Conservation (phyloP, 1,140 invertebrate species). For the Drosophila ercepeae region DNA sequence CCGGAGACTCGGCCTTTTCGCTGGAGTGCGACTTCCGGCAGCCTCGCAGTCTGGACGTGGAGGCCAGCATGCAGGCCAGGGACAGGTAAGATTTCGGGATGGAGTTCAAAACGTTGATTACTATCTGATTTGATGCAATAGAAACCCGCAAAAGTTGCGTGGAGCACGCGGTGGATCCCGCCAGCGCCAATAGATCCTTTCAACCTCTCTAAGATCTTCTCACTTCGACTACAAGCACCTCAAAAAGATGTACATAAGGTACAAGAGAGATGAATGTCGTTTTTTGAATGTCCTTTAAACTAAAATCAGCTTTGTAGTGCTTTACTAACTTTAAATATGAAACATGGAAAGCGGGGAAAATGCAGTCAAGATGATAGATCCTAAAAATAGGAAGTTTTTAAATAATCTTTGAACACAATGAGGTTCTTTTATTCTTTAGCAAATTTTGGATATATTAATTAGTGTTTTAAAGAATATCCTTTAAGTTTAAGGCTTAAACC, state of each 20-base stretch:
- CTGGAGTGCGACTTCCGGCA: constrained; percentile 86
- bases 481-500: no score
- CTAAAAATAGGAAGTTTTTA: neutral
- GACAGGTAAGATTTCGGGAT: constrained; percentile 76
- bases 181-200: constrained; percentile 72
- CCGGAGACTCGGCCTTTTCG: constrained; percentile 87
- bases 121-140: constrained; percentile 58
- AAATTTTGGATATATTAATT: no score
- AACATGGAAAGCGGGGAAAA: neutral
- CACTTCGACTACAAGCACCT: constrained; percentile 59
- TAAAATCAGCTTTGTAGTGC: constrained; percentile 40
- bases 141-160: constrained; percentile 83
- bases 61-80: constrained; percentile 84
- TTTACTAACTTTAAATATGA: constrained; percentile 48
- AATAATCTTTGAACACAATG: neutral
- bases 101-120: constrained; percentile 32
- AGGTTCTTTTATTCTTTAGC: no score
- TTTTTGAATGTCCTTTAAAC: constrained; percentile 20
- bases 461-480: no score
- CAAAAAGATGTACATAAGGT: constrained; percentile 78
- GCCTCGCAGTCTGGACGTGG: constrained; percentile 84
- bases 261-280: constrained; percentile 44
- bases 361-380: constrained; percentile 17
- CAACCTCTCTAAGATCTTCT: constrained; percentile 42
- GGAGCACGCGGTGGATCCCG: constrained; percentile 72